phyloP scores from a whole-genome alignment of 1,140 invertebrate genomes.

The Bombus affinis region DNA sequence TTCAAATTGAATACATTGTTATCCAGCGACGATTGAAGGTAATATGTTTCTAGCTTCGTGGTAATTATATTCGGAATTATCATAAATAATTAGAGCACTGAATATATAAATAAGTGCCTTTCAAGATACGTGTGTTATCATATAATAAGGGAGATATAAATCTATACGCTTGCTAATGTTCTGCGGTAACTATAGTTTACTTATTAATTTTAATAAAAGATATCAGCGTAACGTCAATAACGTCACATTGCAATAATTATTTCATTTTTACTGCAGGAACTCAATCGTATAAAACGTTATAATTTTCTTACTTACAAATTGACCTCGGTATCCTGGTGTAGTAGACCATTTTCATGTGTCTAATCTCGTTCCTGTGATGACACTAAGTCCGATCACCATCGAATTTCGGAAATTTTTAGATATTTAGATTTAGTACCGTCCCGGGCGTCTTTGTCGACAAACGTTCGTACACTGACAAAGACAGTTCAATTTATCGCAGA shows the following conservation, averaged over 20 bases:
- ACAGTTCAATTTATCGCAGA: slow-evolving; percentile 38
- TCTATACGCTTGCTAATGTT: background rate
- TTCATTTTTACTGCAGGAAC: background rate
- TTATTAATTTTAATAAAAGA: background rate
- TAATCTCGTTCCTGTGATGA: no score
- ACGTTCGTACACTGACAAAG: slow-evolving; percentile 61
- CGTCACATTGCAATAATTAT: background rate
- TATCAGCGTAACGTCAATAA: background rate
- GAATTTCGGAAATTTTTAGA: background rate
- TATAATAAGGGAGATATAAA: background rate
- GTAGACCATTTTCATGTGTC: slow-evolving; percentile 46
- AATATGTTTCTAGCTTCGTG: background rate
- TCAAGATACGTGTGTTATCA: background rate
- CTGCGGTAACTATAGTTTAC: rapidly evolving
- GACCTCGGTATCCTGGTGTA: slow-evolving; percentile 25
- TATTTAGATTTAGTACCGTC: background rate
- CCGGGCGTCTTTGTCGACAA: slow-evolving; percentile 47
- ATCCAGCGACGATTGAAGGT: no score
- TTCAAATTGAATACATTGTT: background rate
- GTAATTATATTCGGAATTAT: background rate
- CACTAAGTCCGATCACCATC: background rate
- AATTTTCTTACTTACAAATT: slow-evolving; percentile 56
- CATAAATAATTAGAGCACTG: background rate
- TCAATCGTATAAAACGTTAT: background rate
- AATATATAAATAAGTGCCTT: background rate